Evolutionary conservation across 1,140 invertebrate genomes (phyloP), one percentile per base, ranked within the genome.

Genomic region (Thereuonema tuberculata): DNA sequence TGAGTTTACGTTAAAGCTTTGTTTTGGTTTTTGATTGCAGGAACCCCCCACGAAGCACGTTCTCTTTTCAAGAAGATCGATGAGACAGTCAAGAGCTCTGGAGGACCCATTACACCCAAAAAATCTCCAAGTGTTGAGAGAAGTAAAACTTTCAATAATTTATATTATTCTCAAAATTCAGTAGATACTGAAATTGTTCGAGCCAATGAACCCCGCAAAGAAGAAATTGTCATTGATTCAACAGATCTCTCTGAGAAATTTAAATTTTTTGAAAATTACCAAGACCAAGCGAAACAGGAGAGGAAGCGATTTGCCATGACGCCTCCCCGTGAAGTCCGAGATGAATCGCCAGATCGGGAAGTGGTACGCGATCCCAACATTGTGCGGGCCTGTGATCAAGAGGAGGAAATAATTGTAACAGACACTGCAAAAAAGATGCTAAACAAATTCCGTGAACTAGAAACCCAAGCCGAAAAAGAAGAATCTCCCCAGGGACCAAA

Each of bases 241-340:
- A 82, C 83, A 21, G 86, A 90, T 71, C 83, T 93, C 62, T 81
- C 84, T 29, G 81, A 86, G 68, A 82, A 86, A 66, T 93, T 92
- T 76, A 87, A 88, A 73, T 93, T 93, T 76, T 93, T 93, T 76
- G 89, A 93, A 78, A 85, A 82, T 1, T 92, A 89, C 75, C 81
- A 81, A 68, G 66, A 67, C 43, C 54, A 82, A 70, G 61, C 66
- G 37, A 59, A 63, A 37, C 59, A 58, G 21, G 74, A 81, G 65
- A 79, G 81, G 63, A 86, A 83, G 72, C 75, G 81, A 67, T 92
- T 91, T 76, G 78, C 88, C 66, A 88, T 91, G 71, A 91, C 88
- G 14, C 88, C 89, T 58, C 88, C 89, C 2, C 76, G 87, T 60
- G 87, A 91, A 46, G 15, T 29, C 59, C 61, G 56, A 58, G 70